phyloP scores from a whole-genome alignment of 92 coral and sea anemone genomes.

The Epizoanthus ramosus region DNA sequence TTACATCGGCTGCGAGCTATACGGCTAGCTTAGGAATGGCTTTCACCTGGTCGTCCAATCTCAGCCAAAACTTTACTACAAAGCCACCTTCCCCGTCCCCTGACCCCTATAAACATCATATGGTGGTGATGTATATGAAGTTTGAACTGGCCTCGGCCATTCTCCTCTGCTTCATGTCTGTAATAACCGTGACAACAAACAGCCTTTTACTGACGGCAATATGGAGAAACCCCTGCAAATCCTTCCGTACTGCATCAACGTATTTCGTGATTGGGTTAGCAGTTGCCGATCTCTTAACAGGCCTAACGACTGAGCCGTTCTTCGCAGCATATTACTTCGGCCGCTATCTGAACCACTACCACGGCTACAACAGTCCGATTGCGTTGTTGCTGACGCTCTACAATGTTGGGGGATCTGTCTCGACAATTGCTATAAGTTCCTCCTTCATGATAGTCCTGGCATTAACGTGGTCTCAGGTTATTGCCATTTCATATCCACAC shows the following conservation, averaged over 20 bases:
- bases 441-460: conserved; percentile 77
- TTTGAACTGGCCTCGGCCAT: conserved; percentile 79
- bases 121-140: conserved; percentile 57
- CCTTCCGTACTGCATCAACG: conserved; percentile 74
- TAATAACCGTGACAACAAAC: conserved; percentile 71
- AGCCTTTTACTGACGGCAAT: conserved; percentile 66
- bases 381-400: conserved; percentile 34
- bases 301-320: conserved; percentile 80
- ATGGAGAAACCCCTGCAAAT: conserved; percentile 73
- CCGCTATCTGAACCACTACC: conserved; percentile 36
- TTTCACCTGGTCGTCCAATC: background rate
- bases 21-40: conserved; percentile 1
- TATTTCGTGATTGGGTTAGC: conserved; percentile 78
- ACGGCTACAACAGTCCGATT: conserved; percentile 16
- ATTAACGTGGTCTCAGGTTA: conserved; percentile 78
- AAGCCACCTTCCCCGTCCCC: background rate
- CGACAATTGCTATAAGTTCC: conserved; percentile 86
- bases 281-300: conserved; percentile 78
- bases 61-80: background rate
- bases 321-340: conserved; percentile 68
- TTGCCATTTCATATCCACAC: conserved; percentile 83
- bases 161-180: conserved; percentile 60
- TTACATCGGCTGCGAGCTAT: too few species aligned
- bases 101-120: conserved; percentile 16
- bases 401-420: conserved; percentile 63